Evolutionary conservation across 1,140 invertebrate species (phyloP).

Genomic region (Orussus abietinus): DNA sequence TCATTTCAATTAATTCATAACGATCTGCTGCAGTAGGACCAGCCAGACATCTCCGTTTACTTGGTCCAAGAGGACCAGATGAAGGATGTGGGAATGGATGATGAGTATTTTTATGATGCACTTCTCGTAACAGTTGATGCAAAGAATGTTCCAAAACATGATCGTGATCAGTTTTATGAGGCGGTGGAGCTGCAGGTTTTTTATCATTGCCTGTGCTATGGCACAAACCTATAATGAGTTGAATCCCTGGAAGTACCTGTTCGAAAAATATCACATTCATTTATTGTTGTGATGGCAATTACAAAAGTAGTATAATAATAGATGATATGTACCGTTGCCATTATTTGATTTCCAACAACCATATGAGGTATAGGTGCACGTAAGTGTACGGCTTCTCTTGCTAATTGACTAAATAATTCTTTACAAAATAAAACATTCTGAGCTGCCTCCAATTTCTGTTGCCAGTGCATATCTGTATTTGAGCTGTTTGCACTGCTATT

Average conservation of each 20-base stretch:
- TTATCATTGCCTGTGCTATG: slow-evolving; percentile 70
- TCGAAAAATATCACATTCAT: too few relatives aligned
- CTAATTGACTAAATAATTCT: slow-evolving; percentile 91
- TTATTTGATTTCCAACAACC: slow-evolving; percentile 95
- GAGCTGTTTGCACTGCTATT: slow-evolving; percentile 65
- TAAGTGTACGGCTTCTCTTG: slow-evolving; percentile 89
- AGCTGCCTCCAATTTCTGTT: slow-evolving; percentile 90
- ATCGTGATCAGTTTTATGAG: slow-evolving; percentile 77
- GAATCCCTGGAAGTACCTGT: slow-evolving; percentile 89
- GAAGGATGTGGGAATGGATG: slow-evolving; percentile 92
- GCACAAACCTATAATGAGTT: slow-evolving; percentile 75
- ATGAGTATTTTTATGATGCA: slow-evolving; percentile 89
- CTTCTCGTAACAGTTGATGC: slow-evolving; percentile 87
- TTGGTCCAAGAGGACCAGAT: slow-evolving; percentile 85
- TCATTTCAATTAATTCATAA: slow-evolving; percentile 83
- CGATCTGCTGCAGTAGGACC: slow-evolving; percentile 86
- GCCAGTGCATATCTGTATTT: slow-evolving; percentile 84
- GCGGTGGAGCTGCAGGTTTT: slow-evolving; percentile 48
- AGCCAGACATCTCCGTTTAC: slow-evolving; percentile 82
- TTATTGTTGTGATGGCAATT: too few relatives aligned
- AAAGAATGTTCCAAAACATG: slow-evolving; percentile 94
- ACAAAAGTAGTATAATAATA: slow-evolving; percentile 6
- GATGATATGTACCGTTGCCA: slow-evolving; percentile 70
- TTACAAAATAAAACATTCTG: slow-evolving; percentile 98
- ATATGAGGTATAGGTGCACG: slow-evolving; percentile 92